Evolutionary conservation across 2,113 vertebrate species (phyloP).

Genomic region (Syrrhaptes paradoxus): DNA sequence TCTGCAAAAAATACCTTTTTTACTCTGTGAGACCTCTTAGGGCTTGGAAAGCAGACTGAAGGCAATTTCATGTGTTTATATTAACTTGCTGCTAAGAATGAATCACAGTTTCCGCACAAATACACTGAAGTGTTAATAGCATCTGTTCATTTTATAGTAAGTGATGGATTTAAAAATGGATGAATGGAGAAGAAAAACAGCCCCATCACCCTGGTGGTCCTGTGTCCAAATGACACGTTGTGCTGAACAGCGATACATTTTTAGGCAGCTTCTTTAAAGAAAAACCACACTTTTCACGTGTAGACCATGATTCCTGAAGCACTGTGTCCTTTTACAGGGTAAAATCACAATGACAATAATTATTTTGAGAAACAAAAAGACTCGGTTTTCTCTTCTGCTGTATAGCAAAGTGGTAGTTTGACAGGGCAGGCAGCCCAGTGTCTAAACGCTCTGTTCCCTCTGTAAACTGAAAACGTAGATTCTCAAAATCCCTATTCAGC

Average conservation of each 20-base stretch:
- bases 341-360: neutral
- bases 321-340: neutral
- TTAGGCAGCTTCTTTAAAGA: neutral
- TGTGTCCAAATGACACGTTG: neutral
- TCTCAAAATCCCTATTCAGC: neutral
- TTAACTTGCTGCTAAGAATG: slow-evolving; percentile 27
- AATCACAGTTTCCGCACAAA: slow-evolving; percentile 40
- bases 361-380: neutral
- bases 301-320: neutral
- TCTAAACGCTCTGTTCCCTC: neutral
- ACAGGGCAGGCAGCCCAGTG: neutral
- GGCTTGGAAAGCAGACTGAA: slow-evolving; percentile 6
- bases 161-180: slow-evolving; percentile 37
- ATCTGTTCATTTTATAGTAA: slow-evolving; percentile 35
- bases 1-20: neutral
- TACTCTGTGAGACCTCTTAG: neutral
- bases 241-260: neutral
- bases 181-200: neutral
- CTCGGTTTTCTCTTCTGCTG: neutral
- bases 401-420: neutral
- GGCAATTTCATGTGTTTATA: slow-evolving; percentile 38
- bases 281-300: neutral
- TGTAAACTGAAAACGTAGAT: neutral
- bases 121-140: slow-evolving; percentile 46
- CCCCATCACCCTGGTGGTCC: slow-evolving; percentile 6